Conservation (phyloP, 2,888 invertebrate species). For the Pomacea canaliculata region DNA sequence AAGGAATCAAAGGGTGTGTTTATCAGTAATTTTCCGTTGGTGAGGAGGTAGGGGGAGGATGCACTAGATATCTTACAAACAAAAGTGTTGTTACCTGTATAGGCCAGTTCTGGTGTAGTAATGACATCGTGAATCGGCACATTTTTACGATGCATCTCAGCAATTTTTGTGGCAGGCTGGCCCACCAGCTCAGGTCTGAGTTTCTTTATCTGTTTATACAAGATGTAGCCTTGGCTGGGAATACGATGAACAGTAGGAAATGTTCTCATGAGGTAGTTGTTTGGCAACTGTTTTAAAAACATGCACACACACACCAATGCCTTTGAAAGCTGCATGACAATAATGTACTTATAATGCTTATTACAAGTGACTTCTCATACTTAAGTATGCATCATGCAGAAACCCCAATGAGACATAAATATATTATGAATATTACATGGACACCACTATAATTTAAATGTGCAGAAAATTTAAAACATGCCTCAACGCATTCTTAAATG, state of each 20-base stretch:
- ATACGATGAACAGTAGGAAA: slow-evolving; percentile 62
- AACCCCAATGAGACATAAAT: no score
- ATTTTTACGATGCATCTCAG: slow-evolving; percentile 42
- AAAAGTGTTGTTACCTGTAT: slow-evolving; percentile 48
- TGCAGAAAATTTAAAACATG: no score
- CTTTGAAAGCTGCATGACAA: background rate
- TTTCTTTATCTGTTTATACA: slow-evolving; percentile 50
- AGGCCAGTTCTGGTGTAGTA: slow-evolving; percentile 58
- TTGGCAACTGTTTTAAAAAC: slow-evolving; percentile 43
- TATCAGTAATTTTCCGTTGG: no score
- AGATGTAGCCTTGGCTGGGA: slow-evolving; percentile 62
- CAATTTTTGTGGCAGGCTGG: slow-evolving; percentile 43
- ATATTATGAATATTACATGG: no score
- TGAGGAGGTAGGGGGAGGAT: no score
- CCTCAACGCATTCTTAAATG: no score
- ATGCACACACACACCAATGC: background rate
- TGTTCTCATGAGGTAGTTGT: slow-evolving; percentile 43
- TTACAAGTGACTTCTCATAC: no score
- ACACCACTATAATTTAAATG: no score
- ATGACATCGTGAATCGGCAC: slow-evolving; percentile 45
- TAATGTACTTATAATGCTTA: background rate
- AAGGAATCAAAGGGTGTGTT: no score
- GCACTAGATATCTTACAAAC: no score
- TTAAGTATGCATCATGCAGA: no score
- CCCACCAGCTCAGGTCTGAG: slow-evolving; percentile 52